A percentile compares a stretch with the other conserved stretches of the same genome.
phyloP scores from a whole-genome alignment of 1,140 invertebrate species.

The Pseudomyrmex flavicornis region DNA sequence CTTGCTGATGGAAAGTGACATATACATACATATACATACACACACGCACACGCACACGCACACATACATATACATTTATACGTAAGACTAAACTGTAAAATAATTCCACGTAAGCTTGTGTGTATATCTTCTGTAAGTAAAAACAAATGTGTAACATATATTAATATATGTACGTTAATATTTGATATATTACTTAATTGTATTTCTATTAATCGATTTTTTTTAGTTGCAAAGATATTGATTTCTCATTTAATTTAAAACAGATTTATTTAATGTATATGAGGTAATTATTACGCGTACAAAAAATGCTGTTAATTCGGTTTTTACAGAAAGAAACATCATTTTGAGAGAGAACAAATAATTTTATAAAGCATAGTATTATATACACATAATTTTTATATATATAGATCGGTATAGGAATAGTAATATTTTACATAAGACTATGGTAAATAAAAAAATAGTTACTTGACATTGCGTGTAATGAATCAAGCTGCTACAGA shows the following conservation, averaged over 20 bases:
- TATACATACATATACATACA: background rate
- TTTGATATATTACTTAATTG: too few relatives aligned
- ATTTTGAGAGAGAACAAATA: constrained; percentile 15
- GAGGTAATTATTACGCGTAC: background rate
- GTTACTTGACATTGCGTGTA: constrained; percentile 15
- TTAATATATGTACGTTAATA: too few relatives aligned
- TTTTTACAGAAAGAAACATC: background rate
- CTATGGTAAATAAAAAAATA: background rate
- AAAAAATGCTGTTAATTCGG: background rate
- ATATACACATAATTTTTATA: background rate
- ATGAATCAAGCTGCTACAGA: constrained; percentile 17
- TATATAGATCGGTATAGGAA: background rate
- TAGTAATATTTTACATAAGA: background rate
- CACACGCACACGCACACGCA: background rate
- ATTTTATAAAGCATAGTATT: too few relatives aligned
- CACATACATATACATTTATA: background rate
- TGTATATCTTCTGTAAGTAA: constrained; percentile 7
- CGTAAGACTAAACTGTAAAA: background rate
- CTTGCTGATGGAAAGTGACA: too few relatives aligned
- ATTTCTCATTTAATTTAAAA: background rate
- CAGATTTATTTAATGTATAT: too few relatives aligned
- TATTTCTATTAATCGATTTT: background rate
- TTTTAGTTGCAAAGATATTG: background rate
- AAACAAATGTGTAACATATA: background rate
- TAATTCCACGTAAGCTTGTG: background rate